Conservation (phyloP, 1,140 invertebrate genomes). For the Dysdera silvatica region DNA sequence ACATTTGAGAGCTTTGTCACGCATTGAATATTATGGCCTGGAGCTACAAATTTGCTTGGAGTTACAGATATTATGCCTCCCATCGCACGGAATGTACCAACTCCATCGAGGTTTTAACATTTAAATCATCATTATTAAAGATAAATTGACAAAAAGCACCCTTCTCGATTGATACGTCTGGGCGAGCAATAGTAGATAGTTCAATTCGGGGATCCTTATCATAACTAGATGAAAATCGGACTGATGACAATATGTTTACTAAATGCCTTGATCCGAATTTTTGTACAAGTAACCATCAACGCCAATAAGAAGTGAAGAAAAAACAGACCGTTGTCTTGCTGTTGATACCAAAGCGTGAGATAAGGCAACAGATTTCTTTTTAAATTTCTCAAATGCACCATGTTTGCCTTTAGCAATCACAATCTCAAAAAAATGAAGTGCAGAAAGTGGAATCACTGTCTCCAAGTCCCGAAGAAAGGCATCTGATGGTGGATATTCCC, state of each 20-base stretch:
- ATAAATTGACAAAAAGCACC: constrained; percentile 21
- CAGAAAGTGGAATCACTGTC: too few relatives aligned
- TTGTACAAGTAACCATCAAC: not conserved
- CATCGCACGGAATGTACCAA: constrained; percentile 36
- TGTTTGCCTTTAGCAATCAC: too few relatives aligned
- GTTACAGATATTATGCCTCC: constrained; percentile 31
- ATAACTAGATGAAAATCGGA: not conserved
- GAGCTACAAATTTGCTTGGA: not conserved
- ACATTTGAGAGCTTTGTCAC: not conserved
- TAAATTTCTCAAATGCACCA: too few relatives aligned
- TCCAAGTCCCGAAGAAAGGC: too few relatives aligned
- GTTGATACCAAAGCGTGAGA: too few relatives aligned
- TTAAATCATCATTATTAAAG: constrained; percentile 37
- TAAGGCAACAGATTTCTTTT: too few relatives aligned
- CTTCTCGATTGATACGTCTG: not conserved
- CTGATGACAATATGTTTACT: not conserved
- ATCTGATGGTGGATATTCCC: too few relatives aligned
- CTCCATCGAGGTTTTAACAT: constrained; percentile 33
- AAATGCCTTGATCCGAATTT: not conserved
- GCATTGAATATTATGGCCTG: not conserved
- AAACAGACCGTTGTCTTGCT: too few relatives aligned
- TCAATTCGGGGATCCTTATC: not conserved
- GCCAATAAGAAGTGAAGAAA: too few relatives aligned
- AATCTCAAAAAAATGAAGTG: too few relatives aligned
- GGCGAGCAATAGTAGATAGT: not conserved